These are phyloP conservation scores for Gandaritis pyraliata DNA, from an alignment of 2,888 invertebrate genomes.

Conservation along the genomic window DNA sequence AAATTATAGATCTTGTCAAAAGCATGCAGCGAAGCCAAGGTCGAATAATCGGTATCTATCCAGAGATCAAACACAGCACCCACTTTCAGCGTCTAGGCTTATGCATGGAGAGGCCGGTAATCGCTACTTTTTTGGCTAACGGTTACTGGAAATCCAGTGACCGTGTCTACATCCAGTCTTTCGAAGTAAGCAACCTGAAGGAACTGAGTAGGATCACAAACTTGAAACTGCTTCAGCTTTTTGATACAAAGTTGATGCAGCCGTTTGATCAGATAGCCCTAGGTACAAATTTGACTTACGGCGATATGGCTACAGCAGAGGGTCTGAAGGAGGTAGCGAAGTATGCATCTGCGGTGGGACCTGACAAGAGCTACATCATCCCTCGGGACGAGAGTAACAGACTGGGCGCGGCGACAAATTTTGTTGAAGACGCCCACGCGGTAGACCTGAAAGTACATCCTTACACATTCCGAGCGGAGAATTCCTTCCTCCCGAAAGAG, in stretches of 20 bases:
- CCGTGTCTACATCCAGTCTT: slow-evolving; percentile 75
- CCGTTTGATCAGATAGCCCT: slow-evolving; percentile 64
- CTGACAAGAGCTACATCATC: slow-evolving; percentile 72
- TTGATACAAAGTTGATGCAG: slow-evolving; percentile 50
- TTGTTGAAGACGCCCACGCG: slow-evolving; percentile 68
- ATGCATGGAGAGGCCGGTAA: slow-evolving; percentile 64
- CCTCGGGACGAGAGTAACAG: slow-evolving; percentile 62
- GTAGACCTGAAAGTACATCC: slow-evolving; percentile 72
- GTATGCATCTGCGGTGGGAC: slow-evolving; percentile 74
- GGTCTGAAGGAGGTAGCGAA: slow-evolving; percentile 68
- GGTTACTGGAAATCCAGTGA: slow-evolving; percentile 60
- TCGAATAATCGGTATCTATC: slow-evolving; percentile 70
- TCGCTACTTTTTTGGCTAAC: slow-evolving; percentile 63
- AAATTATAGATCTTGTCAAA: slow-evolving; percentile 72
- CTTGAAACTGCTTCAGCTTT: slow-evolving; percentile 67
- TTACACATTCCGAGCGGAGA: slow-evolving; percentile 76
- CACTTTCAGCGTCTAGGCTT: slow-evolving; percentile 66
- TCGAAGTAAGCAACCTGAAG: slow-evolving; percentile 73
- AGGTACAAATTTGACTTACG: slow-evolving; percentile 64
- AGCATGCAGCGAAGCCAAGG: slow-evolving; percentile 64
- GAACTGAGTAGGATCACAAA: slow-evolving; percentile 65
- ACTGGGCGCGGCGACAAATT: slow-evolving; percentile 61
- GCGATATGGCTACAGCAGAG: slow-evolving; percentile 66
- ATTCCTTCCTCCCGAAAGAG: slow-evolving; percentile 66
- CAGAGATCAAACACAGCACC: slow-evolving; percentile 72